Conservation (phyloP, 2,888 invertebrate genomes). For the Drosophila ezoana region DNA sequence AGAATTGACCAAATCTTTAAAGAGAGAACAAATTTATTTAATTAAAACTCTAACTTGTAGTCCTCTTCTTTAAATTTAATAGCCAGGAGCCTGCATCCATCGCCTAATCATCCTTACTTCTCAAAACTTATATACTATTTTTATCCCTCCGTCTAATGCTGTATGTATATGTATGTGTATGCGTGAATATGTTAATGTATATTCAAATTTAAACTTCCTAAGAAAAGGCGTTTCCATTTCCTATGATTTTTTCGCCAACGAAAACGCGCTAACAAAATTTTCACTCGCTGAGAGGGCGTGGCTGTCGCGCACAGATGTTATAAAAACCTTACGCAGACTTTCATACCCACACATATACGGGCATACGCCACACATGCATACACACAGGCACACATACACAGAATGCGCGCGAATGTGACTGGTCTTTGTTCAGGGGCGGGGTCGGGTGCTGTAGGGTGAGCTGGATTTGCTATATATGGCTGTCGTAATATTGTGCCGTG, state of each 20-base stretch:
- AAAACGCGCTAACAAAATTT: slow-evolving; percentile 49
- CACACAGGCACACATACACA: slow-evolving; percentile 9
- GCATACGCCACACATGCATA: slow-evolving; percentile 30
- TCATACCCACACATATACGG: slow-evolving; percentile 25
- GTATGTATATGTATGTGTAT: background rate
- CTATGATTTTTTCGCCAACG: slow-evolving; percentile 63
- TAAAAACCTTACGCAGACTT: slow-evolving; percentile 51
- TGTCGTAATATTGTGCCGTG: slow-evolving; percentile 1
- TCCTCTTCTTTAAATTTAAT: too few species aligned
- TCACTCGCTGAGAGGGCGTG: slow-evolving; percentile 66
- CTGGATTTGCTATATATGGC: slow-evolving; percentile 13
- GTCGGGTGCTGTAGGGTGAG: slow-evolving; percentile 41
- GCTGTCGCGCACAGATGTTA: slow-evolving; percentile 61
- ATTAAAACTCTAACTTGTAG: too few species aligned
- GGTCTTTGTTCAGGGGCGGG: slow-evolving; percentile 41
- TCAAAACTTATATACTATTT: background rate
- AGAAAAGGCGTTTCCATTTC: slow-evolving; percentile 67
- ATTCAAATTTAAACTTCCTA: slow-evolving; percentile 29
- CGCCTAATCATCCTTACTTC: background rate
- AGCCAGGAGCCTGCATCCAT: background rate
- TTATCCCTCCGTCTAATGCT: background rate
- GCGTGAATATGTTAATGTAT: background rate
- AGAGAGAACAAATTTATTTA: too few species aligned
- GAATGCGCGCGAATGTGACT: slow-evolving; percentile 39
- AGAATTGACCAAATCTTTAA: too few species aligned